Conservation (phyloP, 2,113 vertebrate species). For the Myiagra hebetior region DNA sequence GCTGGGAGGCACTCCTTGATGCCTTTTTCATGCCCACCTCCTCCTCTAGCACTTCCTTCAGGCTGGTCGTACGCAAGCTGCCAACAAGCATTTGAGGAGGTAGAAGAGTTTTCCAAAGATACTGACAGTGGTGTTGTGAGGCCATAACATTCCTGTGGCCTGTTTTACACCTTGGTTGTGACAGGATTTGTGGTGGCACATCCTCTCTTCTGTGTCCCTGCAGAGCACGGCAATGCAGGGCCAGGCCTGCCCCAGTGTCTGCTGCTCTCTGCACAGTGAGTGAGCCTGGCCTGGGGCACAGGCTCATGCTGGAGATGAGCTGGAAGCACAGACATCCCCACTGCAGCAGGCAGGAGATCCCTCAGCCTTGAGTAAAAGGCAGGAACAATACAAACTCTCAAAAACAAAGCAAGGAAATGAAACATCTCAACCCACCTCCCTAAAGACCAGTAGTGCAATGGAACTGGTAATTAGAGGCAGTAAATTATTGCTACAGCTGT, state of each 20-base stretch:
- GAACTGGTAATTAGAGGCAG: background rate
- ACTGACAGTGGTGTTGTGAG: background rate
- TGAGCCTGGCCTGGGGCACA: background rate
- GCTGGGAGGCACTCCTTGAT: background rate
- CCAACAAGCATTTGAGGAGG: background rate
- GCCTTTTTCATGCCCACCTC: background rate
- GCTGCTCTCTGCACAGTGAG: background rate
- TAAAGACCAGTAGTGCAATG: background rate
- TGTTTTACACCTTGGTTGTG: background rate
- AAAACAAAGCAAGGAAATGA: background rate
- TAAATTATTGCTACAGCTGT: background rate
- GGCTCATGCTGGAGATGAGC: fast-evolving
- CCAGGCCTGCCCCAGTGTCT: background rate
- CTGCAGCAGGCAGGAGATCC: background rate
- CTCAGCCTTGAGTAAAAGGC: background rate
- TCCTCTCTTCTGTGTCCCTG: background rate
- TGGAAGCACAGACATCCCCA: background rate
- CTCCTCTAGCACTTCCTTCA: background rate
- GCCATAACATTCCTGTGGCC: background rate
- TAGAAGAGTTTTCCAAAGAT: background rate
- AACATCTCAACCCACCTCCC: background rate
- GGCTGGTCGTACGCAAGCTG: background rate
- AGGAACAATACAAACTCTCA: background rate
- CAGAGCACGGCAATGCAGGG: background rate
- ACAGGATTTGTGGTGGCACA: background rate